Evolutionary conservation across 2,113 vertebrate genomes (phyloP).

Genomic region (Ceyx cyanopectus): DNA sequence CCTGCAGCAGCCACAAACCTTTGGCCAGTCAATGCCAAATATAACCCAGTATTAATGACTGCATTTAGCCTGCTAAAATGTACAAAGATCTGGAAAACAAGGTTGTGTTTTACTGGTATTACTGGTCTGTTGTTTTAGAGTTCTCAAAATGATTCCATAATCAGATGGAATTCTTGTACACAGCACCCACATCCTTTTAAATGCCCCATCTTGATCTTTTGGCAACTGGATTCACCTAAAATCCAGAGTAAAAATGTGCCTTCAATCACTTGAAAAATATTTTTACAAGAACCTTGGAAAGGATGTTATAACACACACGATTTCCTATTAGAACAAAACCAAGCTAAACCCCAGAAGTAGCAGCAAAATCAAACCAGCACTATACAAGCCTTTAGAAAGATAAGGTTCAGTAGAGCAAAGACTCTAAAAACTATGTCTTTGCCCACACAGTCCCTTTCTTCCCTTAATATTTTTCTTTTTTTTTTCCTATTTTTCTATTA

Average conservation of each 20-base stretch:
- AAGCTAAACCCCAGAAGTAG: neutral
- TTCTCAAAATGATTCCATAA: neutral
- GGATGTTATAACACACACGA: neutral
- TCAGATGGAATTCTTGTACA: neutral
- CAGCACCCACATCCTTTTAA: neutral
- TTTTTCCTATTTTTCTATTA: neutral
- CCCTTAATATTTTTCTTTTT: neutral
- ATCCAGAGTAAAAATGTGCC: neutral
- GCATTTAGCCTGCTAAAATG: neutral
- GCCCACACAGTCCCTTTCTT: neutral
- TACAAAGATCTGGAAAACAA: neutral
- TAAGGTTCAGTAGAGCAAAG: slow-evolving; percentile 37
- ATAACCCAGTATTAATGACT: slow-evolving; percentile 37
- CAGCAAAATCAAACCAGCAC: neutral
- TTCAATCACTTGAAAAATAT: neutral
- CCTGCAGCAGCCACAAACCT: neutral
- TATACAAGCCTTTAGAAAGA: neutral
- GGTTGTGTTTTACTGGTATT: neutral
- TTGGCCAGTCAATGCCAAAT: slow-evolving; percentile 16
- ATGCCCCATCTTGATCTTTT: neutral
- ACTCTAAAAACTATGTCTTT: neutral
- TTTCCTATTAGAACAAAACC: neutral
- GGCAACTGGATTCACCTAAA: neutral
- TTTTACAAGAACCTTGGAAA: neutral
- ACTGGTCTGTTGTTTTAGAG: neutral